Percentiles rank a stretch among this genome's conserved stretches.
Evolutionary conservation across 2,797 vertebrate species (phyloP).

Genomic region (Oophaga sylvatica): DNA sequence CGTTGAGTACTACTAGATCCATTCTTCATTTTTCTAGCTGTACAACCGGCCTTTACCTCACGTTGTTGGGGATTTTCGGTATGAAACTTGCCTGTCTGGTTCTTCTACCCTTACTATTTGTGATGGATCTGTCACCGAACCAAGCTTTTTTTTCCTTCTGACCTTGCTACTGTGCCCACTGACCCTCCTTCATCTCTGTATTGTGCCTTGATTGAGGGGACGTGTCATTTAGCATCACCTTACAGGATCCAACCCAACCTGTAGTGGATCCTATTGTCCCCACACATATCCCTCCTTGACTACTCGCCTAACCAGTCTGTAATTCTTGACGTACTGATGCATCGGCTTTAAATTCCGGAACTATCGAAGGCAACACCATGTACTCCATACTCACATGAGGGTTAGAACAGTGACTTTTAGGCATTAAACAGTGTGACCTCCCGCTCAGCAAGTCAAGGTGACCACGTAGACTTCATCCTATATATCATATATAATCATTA

Average conservation of each 20-base stretch:
- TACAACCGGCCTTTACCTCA: background rate
- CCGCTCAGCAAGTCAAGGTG: background rate
- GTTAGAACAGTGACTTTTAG: background rate
- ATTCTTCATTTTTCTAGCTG: background rate
- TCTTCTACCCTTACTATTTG: background rate
- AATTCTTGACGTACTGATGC: background rate
- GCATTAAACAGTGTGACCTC: background rate
- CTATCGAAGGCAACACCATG: background rate
- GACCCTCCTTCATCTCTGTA: background rate
- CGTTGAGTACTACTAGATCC: background rate
- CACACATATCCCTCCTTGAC: background rate
- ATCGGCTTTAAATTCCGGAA: too few species aligned
- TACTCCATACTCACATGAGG: background rate
- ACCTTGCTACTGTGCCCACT: conserved; percentile 11
- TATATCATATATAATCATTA: too few species aligned
- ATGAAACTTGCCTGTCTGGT: background rate
- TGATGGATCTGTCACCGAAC: background rate
- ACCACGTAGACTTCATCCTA: background rate
- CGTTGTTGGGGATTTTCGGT: background rate
- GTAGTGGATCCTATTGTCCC: background rate
- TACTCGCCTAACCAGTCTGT: background rate
- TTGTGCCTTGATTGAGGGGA: background rate
- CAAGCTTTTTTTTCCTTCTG: background rate
- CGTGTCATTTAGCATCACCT: background rate
- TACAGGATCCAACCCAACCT: background rate